A percentile compares a stretch with the other conserved stretches of the same genome.
These are phyloP conservation scores for Rhadina sibilatrix DNA, from an alignment of 2,113 vertebrate species.

Conservation along the genomic window DNA sequence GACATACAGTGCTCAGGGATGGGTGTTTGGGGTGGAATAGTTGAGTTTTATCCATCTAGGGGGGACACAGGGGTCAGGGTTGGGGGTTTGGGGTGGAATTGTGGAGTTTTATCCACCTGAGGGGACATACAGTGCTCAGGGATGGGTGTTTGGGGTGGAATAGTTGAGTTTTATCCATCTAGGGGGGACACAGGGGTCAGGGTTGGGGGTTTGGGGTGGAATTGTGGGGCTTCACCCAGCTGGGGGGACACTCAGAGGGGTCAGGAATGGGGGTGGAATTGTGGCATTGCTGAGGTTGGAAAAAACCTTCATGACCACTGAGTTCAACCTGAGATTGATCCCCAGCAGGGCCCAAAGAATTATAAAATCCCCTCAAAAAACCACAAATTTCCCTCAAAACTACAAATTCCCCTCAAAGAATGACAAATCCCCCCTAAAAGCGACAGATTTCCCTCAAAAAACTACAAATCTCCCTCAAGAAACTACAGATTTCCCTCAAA, in stretches of 20 bases:
- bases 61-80: too few relatives aligned
- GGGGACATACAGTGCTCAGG: neutral
- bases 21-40: neutral
- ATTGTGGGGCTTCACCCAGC: neutral
- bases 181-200: too few relatives aligned
- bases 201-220: neutral
- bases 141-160: neutral
- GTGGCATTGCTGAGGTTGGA: neutral
- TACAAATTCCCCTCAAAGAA: too few relatives aligned
- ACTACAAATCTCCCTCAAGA: neutral
- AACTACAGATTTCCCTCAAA: neutral
- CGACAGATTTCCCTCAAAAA: neutral
- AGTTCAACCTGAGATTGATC: too few relatives aligned
- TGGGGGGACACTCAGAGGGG: too few relatives aligned
- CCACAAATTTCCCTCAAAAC: too few relatives aligned
- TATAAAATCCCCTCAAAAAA: too few relatives aligned
- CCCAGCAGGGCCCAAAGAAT: too few relatives aligned
- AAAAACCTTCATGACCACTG: too few relatives aligned
- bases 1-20: neutral
- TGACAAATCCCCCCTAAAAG: neutral
- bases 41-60: neutral
- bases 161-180: neutral
- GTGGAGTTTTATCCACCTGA: constrained; percentile 79
- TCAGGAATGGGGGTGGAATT: too few relatives aligned
- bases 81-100: too few relatives aligned